Evolutionary conservation across 2,888 invertebrate species (phyloP), one percentile per base, ranked within the genome.

Genomic region (Drosophila melanocephala): DNA sequence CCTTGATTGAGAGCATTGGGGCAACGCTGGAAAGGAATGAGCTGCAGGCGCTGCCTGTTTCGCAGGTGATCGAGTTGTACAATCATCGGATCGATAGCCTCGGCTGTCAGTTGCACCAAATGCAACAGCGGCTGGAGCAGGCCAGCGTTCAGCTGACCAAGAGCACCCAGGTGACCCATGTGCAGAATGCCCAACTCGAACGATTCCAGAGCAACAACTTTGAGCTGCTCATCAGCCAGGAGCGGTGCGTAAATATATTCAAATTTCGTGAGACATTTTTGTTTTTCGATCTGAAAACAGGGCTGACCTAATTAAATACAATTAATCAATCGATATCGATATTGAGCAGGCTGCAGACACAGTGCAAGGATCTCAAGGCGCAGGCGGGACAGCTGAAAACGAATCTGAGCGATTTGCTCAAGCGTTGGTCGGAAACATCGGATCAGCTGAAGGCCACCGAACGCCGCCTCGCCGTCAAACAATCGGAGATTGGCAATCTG

Each of bases 31-130:
- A 51, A 28, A 51, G 19, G 28, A 91, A 91, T 66, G 92, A 92
- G 53, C 64, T 93, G 22, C 88, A 92, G n/a, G 88, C 92, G 67
- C 79, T 92, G 14, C 91, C 93, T 3, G 92, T 92, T 7, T 93
- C 93, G 0, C 93, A 93, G 79, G 87, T 93, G 37, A 92, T 93
- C 62, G 93, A 93, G 69, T 59, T 93, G 37, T 93, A 92, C 42
- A 92, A 92, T 60, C 92, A 93, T 77, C 93, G 93, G 83, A 91
- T 92, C 42, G 90, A 93, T 44, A 92, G 92, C 66, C 89, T 91
- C 19, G 90, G 84, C 42, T 84, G 86, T 26, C 74, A 84, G 10
- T 83, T 92, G 44, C 79, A 74, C 16, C 85, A 84, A 51, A 87
- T 93, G 85, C 84, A 90, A 16, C 91, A 91, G 65, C 86, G 91